Evolutionary conservation across 2,113 vertebrate genomes (phyloP).

Genomic region (Bolborhynchus lineola): DNA sequence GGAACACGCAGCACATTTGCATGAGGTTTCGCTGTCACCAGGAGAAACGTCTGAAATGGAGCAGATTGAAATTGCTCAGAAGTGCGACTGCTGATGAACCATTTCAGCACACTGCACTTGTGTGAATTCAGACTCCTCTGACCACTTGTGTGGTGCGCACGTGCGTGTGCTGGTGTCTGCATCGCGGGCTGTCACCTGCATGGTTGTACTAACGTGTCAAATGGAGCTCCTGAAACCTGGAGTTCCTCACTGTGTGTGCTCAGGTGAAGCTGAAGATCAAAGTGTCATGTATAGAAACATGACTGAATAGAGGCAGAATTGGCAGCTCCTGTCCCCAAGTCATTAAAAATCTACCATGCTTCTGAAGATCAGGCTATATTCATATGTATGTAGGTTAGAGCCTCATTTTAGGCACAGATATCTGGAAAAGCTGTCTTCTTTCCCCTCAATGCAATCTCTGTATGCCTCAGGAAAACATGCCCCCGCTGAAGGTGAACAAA

Average conservation of each 20-base stretch:
- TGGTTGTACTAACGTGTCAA: not conserved
- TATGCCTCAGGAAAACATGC: not conserved
- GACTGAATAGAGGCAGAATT: not conserved
- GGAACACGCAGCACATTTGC: not conserved
- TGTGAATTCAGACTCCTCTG: not conserved
- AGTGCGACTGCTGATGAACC: not conserved
- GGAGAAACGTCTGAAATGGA: not conserved
- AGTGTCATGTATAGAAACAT: not conserved
- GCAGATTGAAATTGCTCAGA: not conserved
- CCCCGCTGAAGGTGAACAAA: not conserved
- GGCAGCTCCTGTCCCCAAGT: not conserved
- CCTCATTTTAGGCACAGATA: not conserved
- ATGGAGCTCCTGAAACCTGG: not conserved
- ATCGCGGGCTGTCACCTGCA: not conserved
- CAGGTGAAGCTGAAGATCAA: not conserved
- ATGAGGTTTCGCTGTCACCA: not conserved
- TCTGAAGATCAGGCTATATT: not conserved
- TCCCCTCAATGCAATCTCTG: accelerated
- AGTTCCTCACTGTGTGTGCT: not conserved
- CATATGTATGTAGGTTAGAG: not conserved
- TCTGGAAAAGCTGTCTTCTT: not conserved
- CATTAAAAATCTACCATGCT: not conserved
- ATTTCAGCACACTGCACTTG: not conserved
- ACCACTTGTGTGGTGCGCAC: not conserved
- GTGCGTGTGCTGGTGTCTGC: not conserved